These are phyloP conservation scores for Leucoraja erinaceus DNA, from an alignment of 2,113 vertebrate species.

Conservation along the genomic window DNA sequence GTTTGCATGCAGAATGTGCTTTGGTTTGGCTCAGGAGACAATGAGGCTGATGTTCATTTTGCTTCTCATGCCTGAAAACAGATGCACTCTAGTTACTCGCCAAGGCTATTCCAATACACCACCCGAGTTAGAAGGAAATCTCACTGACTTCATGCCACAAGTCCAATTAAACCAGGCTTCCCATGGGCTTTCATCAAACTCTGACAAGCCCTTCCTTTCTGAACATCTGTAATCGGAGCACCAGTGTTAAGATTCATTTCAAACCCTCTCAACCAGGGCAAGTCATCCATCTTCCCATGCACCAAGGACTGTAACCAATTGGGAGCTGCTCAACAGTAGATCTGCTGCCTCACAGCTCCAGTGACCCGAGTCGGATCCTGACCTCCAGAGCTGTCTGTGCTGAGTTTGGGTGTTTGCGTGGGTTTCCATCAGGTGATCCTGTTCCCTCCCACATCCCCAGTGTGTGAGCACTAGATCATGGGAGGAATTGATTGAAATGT, in stretches of 20 bases:
- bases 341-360: no score
- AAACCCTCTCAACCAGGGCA: not conserved
- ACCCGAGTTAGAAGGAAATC: not conserved
- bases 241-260: no score
- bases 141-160: not conserved
- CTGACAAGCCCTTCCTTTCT: not conserved
- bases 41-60: no score
- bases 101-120: no score
- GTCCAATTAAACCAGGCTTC: not conserved
- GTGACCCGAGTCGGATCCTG: no score
- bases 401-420: no score
- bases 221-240: not conserved
- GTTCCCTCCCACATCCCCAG: no score
- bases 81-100: no score
- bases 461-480: no score
- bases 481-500: no score
- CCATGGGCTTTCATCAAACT: not conserved
- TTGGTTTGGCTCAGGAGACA: not conserved
- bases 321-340: not conserved
- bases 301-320: not conserved
- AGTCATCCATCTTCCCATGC: not conserved
- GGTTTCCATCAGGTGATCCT: no score
- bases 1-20: not conserved
- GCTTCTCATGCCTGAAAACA: not conserved
- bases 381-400: no score